Base-by-base conservation (phyloP, 2,797 vertebrate genomes). In the Microchirus variegatus region DNA sequence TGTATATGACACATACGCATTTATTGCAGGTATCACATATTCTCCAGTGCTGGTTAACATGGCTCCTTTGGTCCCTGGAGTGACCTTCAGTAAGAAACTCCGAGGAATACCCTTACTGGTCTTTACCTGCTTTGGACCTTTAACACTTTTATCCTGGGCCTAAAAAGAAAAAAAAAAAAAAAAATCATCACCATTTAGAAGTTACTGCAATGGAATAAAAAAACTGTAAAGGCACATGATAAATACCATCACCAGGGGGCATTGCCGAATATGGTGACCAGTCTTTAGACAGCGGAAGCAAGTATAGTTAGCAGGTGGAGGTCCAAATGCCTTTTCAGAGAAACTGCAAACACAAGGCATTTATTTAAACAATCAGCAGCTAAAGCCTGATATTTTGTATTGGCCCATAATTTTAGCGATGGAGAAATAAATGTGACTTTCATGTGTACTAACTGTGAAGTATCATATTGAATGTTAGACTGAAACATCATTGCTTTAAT, bases 401-500 rank as follows among this genome's bases (percentile, higher is more conserved):
- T 31, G 31, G 31, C 7, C 31, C 31, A 31, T 31, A 31, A 7
- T 6, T 6, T 12, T 14, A 15, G 41, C 15, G 3, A 42, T 42
- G 13, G 13, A 12, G 9, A 16, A 17, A 3, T 1, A 3, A 1
- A 9, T 16, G 9, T 16, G 9, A 9, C 9, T 31, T 15, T 38
- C 18, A 62, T 6, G 31, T 31, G 61, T 85, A 96, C 98, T 98
- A 91, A 99, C 98, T 99, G 94, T 88, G 96, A 91, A 0, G 97
- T 97, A 91, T 99, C 97, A 89, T 99, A 99, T 87, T 99, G 97
- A 77, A 97, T 97, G 92, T 96, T 96, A 89, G 97, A 99, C 87
- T 99, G 98, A 73, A 94, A 95, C 93, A 99, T 99, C 97, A 99
- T 98, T 84, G 98, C 98, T 96, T 92, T 98, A 89, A 99, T 99